A percentile compares a stretch with the other conserved stretches of the same genome.
Evolutionary conservation across 1,140 invertebrate genomes (phyloP).

Genomic region (Gryon sp.): DNA sequence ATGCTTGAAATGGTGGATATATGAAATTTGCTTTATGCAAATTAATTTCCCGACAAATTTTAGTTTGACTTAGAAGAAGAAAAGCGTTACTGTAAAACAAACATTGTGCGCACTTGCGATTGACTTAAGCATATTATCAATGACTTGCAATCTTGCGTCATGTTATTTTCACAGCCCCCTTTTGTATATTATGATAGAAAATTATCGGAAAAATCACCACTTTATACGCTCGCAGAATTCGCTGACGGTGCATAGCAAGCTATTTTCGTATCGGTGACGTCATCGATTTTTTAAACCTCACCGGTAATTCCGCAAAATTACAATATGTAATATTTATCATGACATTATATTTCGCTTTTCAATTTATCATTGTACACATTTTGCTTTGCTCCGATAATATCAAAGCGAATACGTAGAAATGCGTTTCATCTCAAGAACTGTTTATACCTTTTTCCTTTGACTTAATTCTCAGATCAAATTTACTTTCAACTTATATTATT

Average conservation of each 20-base stretch:
- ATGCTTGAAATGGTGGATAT: too few relatives aligned
- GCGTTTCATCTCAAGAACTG: too few relatives aligned
- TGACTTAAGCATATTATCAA: constrained; percentile 47
- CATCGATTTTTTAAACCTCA: constrained; percentile 54
- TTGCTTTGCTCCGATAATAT: too few relatives aligned
- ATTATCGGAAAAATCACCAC: constrained; percentile 63
- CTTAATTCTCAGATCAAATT: too few relatives aligned
- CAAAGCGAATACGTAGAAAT: too few relatives aligned
- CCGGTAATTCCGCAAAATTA: constrained; percentile 52
- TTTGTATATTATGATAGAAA: constrained; percentile 53
- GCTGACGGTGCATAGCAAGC: constrained; percentile 49
- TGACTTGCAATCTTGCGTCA: constrained; percentile 53
- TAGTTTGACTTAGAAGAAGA: too few relatives aligned
- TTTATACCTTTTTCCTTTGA: too few relatives aligned
- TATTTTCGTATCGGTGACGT: constrained; percentile 60
- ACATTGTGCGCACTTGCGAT: constrained; percentile 10
- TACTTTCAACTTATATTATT: too few relatives aligned
- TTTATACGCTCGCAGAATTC: constrained; percentile 58
- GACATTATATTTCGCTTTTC: not conserved
- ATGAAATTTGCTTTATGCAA: too few relatives aligned
- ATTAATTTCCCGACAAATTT: too few relatives aligned
- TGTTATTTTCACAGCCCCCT: constrained; percentile 50
- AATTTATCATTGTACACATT: too few relatives aligned
- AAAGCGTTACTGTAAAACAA: too few relatives aligned
- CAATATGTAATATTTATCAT: constrained; percentile 41